Base-by-base conservation (phyloP, 2,888 invertebrate genomes). In the Galerucella nymphaeae region DNA sequence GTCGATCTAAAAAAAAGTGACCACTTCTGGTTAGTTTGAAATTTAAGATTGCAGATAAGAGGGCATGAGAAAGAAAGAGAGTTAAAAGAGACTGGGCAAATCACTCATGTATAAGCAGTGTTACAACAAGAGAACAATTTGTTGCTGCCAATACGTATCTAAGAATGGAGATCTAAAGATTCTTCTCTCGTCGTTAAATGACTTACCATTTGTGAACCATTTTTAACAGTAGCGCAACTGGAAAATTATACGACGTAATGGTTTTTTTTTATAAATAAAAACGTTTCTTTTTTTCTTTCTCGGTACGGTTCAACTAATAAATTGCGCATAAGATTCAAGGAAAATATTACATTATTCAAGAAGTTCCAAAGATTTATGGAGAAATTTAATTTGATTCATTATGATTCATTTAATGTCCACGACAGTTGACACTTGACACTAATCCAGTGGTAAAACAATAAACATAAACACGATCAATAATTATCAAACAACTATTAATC, bases 121-220 rank as follows among this genome's bases (percentile, higher is more conserved):
- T 62, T 65, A 75, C 78, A 75, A 82, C 81, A 78, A 79, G 80
- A 80, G 80, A 80, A 80, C 82, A 82, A 82, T 82, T 82, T 82
- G 82, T 81, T 82, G 80, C 75, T 71, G 62, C 77, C 73, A 80
- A 82, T 82, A 81, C 80, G 77, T 81, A 82, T 82, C 82, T 82
- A 64, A 55, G 69, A 70, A 74, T 67, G 58, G 69, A 69, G 63
- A 69, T 69, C 65, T 73, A 13, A 69, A 69, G 61, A 41, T 69
- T 55, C 72, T 69, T 50, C 65, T 68, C 42, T 38, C 66, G 66
- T 66, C 50, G 65, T 66, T 66, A 59, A 71, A 66, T 71, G 66
- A 66, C 50, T 66, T 66, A 66, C 71, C 71, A 71, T 53, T 71
- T 61, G 62, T 50, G 48, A 50, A 66, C 71, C 50, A 61, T 66